Evolutionary conservation across 2,888 invertebrate species (phyloP).

Genomic region (Metallyticus violacea): DNA sequence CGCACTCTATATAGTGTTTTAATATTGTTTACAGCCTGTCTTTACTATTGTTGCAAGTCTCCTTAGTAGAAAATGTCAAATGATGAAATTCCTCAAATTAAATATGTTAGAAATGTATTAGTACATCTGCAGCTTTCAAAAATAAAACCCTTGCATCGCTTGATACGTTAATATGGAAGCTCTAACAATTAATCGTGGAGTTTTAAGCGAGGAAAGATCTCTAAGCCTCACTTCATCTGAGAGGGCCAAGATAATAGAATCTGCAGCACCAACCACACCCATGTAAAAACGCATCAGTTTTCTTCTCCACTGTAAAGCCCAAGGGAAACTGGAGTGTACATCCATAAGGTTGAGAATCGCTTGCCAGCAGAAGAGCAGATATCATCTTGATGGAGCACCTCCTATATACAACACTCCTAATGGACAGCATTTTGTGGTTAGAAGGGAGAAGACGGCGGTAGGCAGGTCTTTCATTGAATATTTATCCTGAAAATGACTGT

Average conservation of each 20-base stretch:
- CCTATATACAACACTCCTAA: conserved; percentile 21
- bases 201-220: not conserved
- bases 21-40: too few species aligned
- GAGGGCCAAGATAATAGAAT: not conserved
- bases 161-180: not conserved
- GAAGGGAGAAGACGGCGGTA: conserved; percentile 4
- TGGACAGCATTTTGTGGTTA: conserved; percentile 27
- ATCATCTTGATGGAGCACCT: conserved; percentile 30
- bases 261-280: not conserved
- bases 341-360: conserved; percentile 22
- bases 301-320: not conserved
- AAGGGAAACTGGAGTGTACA: not conserved
- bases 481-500: conserved; percentile 21
- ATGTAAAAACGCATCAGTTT: not conserved
- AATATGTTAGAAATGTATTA: too few species aligned
- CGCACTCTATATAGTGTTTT: too few species aligned
- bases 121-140: too few species aligned
- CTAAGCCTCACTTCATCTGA: not conserved
- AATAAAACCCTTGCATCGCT: too few species aligned
- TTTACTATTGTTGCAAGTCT: too few species aligned
- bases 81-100: too few species aligned
- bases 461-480: conserved; percentile 27
- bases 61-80: too few species aligned
- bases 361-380: conserved; percentile 12
- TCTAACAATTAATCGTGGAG: not conserved